Evolutionary conservation across 2,888 invertebrate genomes (phyloP), one percentile per base, ranked within the genome.

Genomic region (Mactromeris polynyma): DNA sequence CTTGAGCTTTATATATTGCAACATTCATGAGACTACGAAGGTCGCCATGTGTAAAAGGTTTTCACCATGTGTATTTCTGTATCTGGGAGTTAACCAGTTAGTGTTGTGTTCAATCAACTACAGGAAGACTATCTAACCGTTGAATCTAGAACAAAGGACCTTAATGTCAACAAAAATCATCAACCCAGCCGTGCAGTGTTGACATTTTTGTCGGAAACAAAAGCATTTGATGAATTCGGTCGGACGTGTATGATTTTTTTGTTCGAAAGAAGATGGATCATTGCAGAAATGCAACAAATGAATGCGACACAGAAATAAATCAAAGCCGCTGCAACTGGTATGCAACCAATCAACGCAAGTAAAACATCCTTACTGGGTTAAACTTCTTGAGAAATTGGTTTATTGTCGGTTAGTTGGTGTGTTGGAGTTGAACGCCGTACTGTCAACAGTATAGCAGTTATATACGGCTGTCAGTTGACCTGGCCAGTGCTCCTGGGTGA

Each of bases 161-260:
- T 84, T 38, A 84, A 54, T 84, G 84, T 54, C 84, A 78, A 36
- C 36, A 54, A 84, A 84, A 77, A 84, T 77, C 26, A 84, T 1
- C 17, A n/a, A 36, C 6, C 54, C 17, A 19, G 38, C 51, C 33
- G 17, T 78, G 79, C n/a, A 26, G 21, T 46, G 26, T 46, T 38
- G 79, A 21, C 19, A 14, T 79, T 79, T 79, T 40, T 79, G 33
- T 79, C 26, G n/a, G 14, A 79, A 79, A 46, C 79, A 46, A 26
- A 79, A 42, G 7, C 42, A 46, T 79, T n/a, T 79, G 40, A 73
- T 33, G 19, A 40, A 79, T 79, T 26, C 26, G 0, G 38, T 26
- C 46, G 46, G 79, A 79, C 79, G 36, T 79, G 36, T 21, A 79
- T 79, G n/a, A 14, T 36, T 36, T 21, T 77, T 36, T 79, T 21